These are phyloP conservation scores for Mnemiopsis leidyi DNA, from an alignment of 37 sponge, comb jelly and placozoan species.

Conservation along the genomic window DNA sequence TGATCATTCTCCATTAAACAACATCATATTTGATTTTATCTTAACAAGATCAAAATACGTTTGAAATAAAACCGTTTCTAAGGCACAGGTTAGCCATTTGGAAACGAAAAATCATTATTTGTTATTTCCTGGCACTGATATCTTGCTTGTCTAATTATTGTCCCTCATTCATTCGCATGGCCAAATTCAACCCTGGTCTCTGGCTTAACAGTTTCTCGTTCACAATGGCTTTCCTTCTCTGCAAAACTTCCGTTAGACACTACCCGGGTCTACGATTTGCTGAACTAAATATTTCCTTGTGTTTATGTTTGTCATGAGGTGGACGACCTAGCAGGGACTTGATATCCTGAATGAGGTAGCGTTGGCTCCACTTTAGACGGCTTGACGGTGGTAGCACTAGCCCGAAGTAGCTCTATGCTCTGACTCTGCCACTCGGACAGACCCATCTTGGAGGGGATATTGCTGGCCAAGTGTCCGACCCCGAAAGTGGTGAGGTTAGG, in stretches of 20 bases:
- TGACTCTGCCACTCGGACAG: slow-evolving; percentile 49
- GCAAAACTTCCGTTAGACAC: no score
- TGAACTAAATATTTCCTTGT: slow-evolving; percentile 41
- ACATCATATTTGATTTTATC: neutral
- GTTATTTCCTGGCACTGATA: no score
- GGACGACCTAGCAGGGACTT: neutral
- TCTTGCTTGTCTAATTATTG: no score
- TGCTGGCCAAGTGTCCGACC: neutral
- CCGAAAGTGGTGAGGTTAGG: neutral
- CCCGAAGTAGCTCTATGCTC: slow-evolving; percentile 55
- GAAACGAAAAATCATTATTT: no score
- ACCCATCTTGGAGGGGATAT: neutral
- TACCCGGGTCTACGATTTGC: no score
- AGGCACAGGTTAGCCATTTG: no score
- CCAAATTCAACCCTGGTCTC: no score
- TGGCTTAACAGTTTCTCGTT: no score
- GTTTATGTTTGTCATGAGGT: slow-evolving; percentile 27
- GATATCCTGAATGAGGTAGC: neutral
- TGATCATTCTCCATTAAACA: neutral
- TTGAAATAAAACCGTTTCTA: neutral
- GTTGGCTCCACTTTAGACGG: neutral
- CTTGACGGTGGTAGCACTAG: neutral
- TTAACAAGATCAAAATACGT: neutral
- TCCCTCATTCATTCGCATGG: no score
- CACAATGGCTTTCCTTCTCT: no score